Evolutionary conservation across 1,140 invertebrate species (phyloP), one percentile per base, ranked within the genome.

Genomic region (Himalopsyche phryganea): DNA sequence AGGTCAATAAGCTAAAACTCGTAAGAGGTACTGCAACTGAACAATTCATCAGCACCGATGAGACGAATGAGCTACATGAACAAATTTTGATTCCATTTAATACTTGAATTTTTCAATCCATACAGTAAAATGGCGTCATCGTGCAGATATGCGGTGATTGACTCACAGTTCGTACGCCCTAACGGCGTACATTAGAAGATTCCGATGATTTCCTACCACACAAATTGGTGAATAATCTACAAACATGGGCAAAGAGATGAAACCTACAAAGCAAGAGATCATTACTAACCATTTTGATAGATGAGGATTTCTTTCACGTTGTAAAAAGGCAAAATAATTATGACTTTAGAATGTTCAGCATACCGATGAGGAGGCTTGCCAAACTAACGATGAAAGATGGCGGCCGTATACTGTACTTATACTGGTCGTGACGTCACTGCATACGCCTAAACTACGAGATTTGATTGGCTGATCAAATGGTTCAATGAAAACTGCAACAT

Each of bases 401-500:
- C 28, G 47, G 47, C 36, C 6, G n/a, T 6, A n/a, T 10, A 7
- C 2, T 20, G 2, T 47, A 9, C 50, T 18, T 58, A 58, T 58
- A 50, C 5, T 18, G 14, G 6, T 9, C n/a, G 48, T 58, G 55
- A 58, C 55, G 55, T 58, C 55, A 58, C 6, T 3, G 6, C 19
- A 6, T 4, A 10, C 17, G 19, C 17, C 1, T 6, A 9, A 28
- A 14, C 14, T 2, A n/a, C 4, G 19, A 9, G 2, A 2, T n/a
- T 17, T 32, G 45, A 56, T 56, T 56, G 53, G 36, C 15, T 20
- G 18, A 32, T 23, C 45, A 13, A 4, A 1, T 18, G 36, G 35
- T 45, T 44, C 53, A 40, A 73, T 50, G 68, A 69, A 48, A 69
- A 59, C 7, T 85, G 83, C 40, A 83, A 84, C 75, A 78, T 90